phyloP scores from a whole-genome alignment of 2,113 vertebrate genomes.

The Oenanthe melanoleuca region DNA sequence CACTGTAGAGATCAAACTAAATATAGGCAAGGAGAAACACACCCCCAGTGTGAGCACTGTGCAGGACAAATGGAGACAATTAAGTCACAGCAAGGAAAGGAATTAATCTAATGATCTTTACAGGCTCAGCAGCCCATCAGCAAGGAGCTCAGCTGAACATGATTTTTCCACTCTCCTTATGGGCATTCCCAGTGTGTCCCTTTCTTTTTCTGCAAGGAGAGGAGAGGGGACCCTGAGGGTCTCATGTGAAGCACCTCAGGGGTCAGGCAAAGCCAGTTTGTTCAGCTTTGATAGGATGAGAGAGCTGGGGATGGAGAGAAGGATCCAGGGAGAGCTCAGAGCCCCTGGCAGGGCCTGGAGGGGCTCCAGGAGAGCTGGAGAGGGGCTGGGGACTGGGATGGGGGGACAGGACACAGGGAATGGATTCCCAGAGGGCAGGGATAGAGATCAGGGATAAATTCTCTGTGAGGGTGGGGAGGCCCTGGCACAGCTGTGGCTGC shows the following conservation, averaged over 20 bases:
- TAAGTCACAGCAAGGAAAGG: constrained; percentile 21
- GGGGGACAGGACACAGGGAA: neutral
- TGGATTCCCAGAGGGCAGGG: neutral
- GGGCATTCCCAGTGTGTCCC: neutral
- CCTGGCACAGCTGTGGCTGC: neutral
- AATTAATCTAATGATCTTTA: constrained; percentile 33
- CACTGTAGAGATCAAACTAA: constrained; percentile 1
- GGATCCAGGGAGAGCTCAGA: neutral
- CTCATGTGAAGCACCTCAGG: neutral
- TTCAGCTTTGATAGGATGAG: neutral
- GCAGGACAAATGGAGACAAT: constrained; percentile 4
- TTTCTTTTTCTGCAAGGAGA: neutral
- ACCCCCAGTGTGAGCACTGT: neutral
- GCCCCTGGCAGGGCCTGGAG: fast-evolving
- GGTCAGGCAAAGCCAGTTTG: neutral
- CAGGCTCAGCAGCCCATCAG: neutral
- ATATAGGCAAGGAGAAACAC: neutral
- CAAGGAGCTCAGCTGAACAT: fast-evolving
- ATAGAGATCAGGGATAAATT: fast-evolving
- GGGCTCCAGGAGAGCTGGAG: neutral
- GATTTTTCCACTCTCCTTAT: constrained; percentile 4
- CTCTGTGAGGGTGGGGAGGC: fast-evolving
- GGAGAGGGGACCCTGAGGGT: neutral
- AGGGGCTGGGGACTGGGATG: neutral
- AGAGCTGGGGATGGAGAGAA: neutral